Base-by-base conservation (phyloP, 23 tunicate species). In the Trididemnum clinides region DNA sequence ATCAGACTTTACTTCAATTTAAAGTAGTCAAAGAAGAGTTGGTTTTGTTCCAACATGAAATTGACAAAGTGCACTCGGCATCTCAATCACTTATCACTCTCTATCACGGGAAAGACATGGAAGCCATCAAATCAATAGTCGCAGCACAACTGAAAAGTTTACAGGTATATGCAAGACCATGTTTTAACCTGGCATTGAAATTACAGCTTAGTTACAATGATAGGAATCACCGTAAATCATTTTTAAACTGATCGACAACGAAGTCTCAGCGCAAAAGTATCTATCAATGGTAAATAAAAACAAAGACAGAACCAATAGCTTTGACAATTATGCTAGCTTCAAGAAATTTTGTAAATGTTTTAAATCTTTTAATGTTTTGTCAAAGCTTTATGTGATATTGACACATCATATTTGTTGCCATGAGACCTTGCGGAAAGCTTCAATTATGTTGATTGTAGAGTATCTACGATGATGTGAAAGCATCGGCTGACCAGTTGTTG, bases 401-500 rank as follows among this genome's bases (percentile, higher is more conserved):
- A n/a, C n/a, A n/a, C n/a, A n/a, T n/a, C 54, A 44, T 44, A 10
- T 44, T 44, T 7, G 54, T 7, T 15, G 54, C 54, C 54, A 15
- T 15, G 54, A 44, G 10, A 44, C 54, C 54, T 44, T 28, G 34
- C 30, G 39, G 20, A 63, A 25, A 63, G 6, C 77, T 33, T 50
- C 5, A 38, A 66, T 66, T 36, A 27, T 78, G 33, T 78, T 21
- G 27, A 10, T 37, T 62, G 20, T 78, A 92, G 97, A 91, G 80
- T 18, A 92, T 92, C n/a, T 92, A 92, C 72, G 87, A 71, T 33
- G 88, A 88, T 22, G 97, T 92, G 23, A 62, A 84, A 38, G 37
- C 28, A 50, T 89, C 97, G 2, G 92, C 92, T 15, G 26, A 62
- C 10, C 89, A 92, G 34, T 78, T 92, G 28, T 80, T 88, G 22